Evolutionary conservation across 2,888 invertebrate genomes (phyloP), one percentile per base, ranked within the genome.

Genomic region (Nemurella pictetii): DNA sequence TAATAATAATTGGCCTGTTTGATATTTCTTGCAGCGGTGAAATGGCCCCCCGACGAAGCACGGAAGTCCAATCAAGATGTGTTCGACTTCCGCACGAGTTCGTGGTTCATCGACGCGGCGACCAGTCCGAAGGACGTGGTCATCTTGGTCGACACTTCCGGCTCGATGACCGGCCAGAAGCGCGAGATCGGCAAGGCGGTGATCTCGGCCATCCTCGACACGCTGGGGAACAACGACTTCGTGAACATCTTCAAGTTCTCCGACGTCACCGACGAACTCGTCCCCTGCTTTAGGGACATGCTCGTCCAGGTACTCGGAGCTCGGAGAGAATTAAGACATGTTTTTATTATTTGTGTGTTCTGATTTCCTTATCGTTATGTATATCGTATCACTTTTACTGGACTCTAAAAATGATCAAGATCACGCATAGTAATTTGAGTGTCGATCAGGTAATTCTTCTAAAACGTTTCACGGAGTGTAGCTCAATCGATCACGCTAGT

Each of bases 171-270:
- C 32, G 94, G 94, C 0, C 95, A 96, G 86, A 93, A 95, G 87
- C 95, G 96, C 89, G 94, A 96, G 87, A 94, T 99, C 84, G 97
- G 98, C 0, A 95, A 95, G 89, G 95, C 96, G 27, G 98, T 98
- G 0, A 96, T 97, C 0, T 94, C 95, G 84, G 95, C 96, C 25
- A 95, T 99, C 86, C 92, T 99, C 87, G 97, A 99, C 87, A 99
- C 99, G 0, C 93, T 99, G 4, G 97, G 97, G 0, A 98, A 99
- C 87, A 96, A 99, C 89, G 99, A 99, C 91, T 99, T 96, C 90
- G 98, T 99, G 84, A 99, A 99, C 89, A 94, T 99, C 81, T 96
- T 96, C 89, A 94, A 95, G 90, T 99, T 98, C 91, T 95, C 97
- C 75, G 96, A 97, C 84, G 92, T 93, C 0, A 94, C 96, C 0